phyloP scores from a whole-genome alignment of 30 jellyfish, hydroid and myxozoan species.

The Pelagia noctiluca region DNA sequence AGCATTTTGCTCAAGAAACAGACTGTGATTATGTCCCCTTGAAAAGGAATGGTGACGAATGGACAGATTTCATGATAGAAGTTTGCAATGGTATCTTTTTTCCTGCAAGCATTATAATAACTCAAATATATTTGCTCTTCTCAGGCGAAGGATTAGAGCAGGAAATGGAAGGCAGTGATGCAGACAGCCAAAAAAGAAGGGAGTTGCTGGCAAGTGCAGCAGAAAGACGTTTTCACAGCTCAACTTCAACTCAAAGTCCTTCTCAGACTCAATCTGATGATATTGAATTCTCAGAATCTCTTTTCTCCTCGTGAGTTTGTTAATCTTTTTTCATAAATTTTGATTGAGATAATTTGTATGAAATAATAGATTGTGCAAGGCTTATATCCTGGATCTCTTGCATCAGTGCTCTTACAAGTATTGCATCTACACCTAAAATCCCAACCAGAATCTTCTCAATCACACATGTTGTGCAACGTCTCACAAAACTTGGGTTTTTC shows the following conservation, averaged over 20 bases:
- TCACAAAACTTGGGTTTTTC: no score
- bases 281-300: constrained; percentile 43
- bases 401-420: no score
- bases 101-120: neutral
- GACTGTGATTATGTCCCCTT: no score
- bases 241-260: neutral
- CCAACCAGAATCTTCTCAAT: no score
- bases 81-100: no score
- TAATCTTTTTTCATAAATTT: neutral
- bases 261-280: constrained; percentile 43
- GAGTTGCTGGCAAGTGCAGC: constrained; percentile 88
- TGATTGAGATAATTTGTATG: neutral
- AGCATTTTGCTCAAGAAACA: no score
- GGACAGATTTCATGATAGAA: no score
- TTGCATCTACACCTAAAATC: no score
- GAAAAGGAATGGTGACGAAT: no score
- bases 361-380: neutral
- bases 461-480: no score
- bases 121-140: neutral
- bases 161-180: constrained; percentile 21
- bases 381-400: no score
- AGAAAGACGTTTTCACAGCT: constrained; percentile 52
- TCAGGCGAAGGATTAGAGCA: constrained; percentile 1
- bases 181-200: constrained; percentile 35
- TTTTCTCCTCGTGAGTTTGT: constrained; percentile 38